Conservation (phyloP, 2,113 vertebrate species). For the Halcyon malimbica region DNA sequence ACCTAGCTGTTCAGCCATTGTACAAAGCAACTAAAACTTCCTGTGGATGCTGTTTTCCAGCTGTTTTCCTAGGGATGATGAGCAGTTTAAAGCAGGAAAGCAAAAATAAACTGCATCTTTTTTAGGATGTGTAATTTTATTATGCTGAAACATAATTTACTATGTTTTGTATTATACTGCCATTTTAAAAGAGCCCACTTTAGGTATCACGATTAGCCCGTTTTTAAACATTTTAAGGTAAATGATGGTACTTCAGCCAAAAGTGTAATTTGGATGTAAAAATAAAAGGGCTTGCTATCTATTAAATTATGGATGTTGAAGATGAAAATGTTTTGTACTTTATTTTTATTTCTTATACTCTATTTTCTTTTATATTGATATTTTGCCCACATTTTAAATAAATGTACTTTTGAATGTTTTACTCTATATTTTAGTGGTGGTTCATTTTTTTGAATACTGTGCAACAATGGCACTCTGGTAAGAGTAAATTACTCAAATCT, state of each 20-base stretch:
- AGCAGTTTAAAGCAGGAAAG: constrained; percentile 70
- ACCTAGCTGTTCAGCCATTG: constrained; percentile 27
- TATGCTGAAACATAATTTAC: constrained; percentile 82
- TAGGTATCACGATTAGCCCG: constrained; percentile 68
- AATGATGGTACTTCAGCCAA: constrained; percentile 68
- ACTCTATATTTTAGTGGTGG: constrained; percentile 67
- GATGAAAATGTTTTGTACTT: constrained; percentile 83
- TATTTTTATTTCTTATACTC: constrained; percentile 84
- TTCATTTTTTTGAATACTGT: constrained; percentile 62
- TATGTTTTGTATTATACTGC: constrained; percentile 83
- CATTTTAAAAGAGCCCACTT: constrained; percentile 66
- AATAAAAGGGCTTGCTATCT: constrained; percentile 76
- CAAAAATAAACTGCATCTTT: constrained; percentile 78
- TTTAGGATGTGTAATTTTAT: constrained; percentile 82
- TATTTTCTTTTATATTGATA: constrained; percentile 82
- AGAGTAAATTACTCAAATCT: constrained; percentile 72
- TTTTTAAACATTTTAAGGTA: constrained; percentile 75
- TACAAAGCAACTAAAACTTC: constrained; percentile 41
- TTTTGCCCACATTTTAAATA: constrained; percentile 81
- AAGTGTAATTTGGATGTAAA: constrained; percentile 74
- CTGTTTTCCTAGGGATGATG: constrained; percentile 54
- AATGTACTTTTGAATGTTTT: constrained; percentile 81
- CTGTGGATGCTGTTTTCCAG: constrained; percentile 66
- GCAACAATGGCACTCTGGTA: constrained; percentile 64
- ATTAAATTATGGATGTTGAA: constrained; percentile 81